phyloP scores from a whole-genome alignment of 2,113 vertebrate species.

The Erinaceus europaeus region DNA sequence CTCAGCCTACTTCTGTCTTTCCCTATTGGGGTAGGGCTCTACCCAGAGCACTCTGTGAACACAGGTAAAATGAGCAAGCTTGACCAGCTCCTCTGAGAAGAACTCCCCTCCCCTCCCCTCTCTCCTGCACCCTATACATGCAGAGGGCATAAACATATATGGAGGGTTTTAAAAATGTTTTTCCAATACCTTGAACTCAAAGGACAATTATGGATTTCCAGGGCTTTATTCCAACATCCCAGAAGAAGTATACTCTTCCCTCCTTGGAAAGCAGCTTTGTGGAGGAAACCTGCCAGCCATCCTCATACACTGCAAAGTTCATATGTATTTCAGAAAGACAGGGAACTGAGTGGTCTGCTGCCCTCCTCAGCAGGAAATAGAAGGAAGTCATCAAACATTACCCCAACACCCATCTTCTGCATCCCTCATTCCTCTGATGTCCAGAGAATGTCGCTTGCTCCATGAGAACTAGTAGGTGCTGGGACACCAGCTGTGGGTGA shows the following conservation, averaged over 20 bases:
- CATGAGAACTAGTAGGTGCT: too few relatives aligned
- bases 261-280: too few relatives aligned
- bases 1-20: too few relatives aligned
- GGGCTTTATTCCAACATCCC: neutral
- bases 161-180: neutral
- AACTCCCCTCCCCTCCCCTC: too few relatives aligned
- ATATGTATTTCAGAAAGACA: slow-evolving; percentile 64
- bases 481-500: neutral
- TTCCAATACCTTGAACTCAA: slow-evolving; percentile 24
- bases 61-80: neutral
- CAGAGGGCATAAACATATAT: neutral
- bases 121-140: neutral
- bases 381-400: neutral
- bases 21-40: too few relatives aligned
- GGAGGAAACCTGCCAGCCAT: too few relatives aligned
- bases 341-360: neutral
- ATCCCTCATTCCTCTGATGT: neutral
- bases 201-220: neutral
- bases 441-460: too few relatives aligned
- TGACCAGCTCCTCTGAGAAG: neutral
- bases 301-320: neutral
- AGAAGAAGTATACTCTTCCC: neutral
- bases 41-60: neutral
- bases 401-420: neutral
- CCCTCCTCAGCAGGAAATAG: neutral